phyloP scores from a whole-genome alignment of 2,888 invertebrate genomes.

The Conops quadrifasciatus region DNA sequence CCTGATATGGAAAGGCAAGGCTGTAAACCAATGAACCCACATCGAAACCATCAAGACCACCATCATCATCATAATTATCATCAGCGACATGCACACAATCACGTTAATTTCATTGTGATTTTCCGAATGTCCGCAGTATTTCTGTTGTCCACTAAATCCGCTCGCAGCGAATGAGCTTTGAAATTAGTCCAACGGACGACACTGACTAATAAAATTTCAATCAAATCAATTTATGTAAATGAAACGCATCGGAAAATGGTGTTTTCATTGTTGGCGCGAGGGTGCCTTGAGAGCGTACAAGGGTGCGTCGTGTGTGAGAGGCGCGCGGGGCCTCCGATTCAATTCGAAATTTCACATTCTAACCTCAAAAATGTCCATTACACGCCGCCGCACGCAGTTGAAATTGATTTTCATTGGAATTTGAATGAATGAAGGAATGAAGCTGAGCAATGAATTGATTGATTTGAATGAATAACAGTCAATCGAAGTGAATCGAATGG shows the following conservation, averaged over 20 bases:
- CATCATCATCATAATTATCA: too few relatives aligned
- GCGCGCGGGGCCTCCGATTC: background rate
- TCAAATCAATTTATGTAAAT: constrained; percentile 67
- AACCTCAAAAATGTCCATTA: constrained; percentile 16
- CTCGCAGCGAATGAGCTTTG: background rate
- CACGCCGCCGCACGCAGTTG: background rate
- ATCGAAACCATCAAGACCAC: too few relatives aligned
- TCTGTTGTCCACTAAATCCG: background rate
- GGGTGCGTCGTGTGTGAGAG: background rate
- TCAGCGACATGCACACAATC: too few relatives aligned
- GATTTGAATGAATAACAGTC: constrained; percentile 9
- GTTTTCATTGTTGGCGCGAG: background rate
- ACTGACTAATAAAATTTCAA: constrained; percentile 61
- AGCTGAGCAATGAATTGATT: background rate
- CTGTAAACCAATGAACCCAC: too few relatives aligned
- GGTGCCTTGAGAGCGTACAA: background rate
- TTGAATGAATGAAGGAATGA: background rate
- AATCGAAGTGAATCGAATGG: constrained; percentile 18
- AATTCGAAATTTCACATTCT: constrained; percentile 6
- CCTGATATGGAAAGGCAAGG: too few relatives aligned
- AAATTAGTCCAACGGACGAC: constrained; percentile 10
- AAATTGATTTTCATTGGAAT: constrained; percentile 30
- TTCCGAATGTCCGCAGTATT: background rate
- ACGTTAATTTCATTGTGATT: background rate
- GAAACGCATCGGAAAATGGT: constrained; percentile 52